Base-by-base conservation (phyloP, 1,140 invertebrate genomes). In the Drosophila nannoptera region DNA sequence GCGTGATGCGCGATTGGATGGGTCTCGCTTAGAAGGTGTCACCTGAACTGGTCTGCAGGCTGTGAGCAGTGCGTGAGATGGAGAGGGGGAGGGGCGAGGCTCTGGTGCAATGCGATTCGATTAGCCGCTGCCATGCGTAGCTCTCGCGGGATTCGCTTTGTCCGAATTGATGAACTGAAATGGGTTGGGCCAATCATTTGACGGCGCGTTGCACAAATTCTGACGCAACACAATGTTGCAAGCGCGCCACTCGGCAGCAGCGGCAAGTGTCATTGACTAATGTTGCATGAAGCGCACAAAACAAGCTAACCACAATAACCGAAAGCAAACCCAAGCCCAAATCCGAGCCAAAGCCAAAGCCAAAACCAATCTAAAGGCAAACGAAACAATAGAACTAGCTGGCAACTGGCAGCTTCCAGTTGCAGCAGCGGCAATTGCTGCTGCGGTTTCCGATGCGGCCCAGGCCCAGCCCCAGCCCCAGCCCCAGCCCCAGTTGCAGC, bases 281-380 rank as follows among this genome's bases (percentile, higher is more conserved):
- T 81, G 77, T 81, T 73, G 77, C 77, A 81, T 81, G 77, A 80
- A 80, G 77, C 77, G 77, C 73, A 80, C 69, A 81, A 81, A 77
- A 77, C 77, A 73, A 49, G 35, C 50, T 45, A 80, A 78, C 77
- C 77, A 69, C 77, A 78, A 80, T 75, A 78, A 71, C 71, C 76
- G 63, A 71, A 73, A 74, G 14, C 40, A 11, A 61, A 71, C 8
- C 6, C 6, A 38, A 40, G 5, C 11, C n/a, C n/a, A 40, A 46
- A 43, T 36, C 35, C 16, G 9, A 36, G 52, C 35, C 8, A 40
- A 45, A 59, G 6, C 9, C n/a, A 42, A 73, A 73, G 50, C 43
- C 40, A 48, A 73, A 73, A 56, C 50, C 55, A 71, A 78, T 66
- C 62, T 66, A 71, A 66, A 71, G 63, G 42, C 40, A 67, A 66